Base-by-base conservation (phyloP, 1,140 invertebrate species). In the Drosophila navojoa region DNA sequence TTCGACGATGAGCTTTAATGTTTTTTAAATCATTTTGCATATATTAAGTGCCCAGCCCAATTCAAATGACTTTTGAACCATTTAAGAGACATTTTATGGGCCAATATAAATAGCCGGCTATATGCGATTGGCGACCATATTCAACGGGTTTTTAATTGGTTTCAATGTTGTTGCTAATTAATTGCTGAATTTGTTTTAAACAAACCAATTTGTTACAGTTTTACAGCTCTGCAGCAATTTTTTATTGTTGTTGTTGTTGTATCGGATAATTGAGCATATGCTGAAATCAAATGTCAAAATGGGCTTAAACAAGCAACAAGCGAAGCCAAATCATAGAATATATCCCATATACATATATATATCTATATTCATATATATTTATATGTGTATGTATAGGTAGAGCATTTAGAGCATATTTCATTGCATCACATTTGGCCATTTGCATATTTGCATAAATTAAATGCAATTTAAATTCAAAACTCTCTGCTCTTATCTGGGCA, bases 401-500 rank as follows among this genome's bases (percentile, higher is more conserved):
- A 38, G 35, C 35, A 11, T 38, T 38, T 11, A 38, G 35, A 38
- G 35, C 35, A 38, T 38, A 38, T 35, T 35, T 35, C 32, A 35
- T 38, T 38, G 35, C 11, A 38, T 38, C 35, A 38, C 10, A 38
- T 38, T 38, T 38, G 11, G 2, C 3, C 15, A 16, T 44, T 16
- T 44, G 42, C 42, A 16, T 44, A 44, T 44, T 44, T 44, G 42
- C 42, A 45, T 45, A 45, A 45, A 16, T 45, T 16, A 45, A 45
- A 45, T 45, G n/a, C 15, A 15, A 45, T 45, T 9, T 38, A 38
- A 38, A 38, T 38, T 38, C 35, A 38, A 38, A 38, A 13, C 35
- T 13, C 35, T 38, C 27, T 3, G 32, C 32, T 35, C 32, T 35
- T 9, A 7, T 10, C 35, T 38, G 11, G 10, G 3, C 35, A 38